Conservation (phyloP, 2,888 invertebrate genomes). For the Leucophenga maculata region DNA sequence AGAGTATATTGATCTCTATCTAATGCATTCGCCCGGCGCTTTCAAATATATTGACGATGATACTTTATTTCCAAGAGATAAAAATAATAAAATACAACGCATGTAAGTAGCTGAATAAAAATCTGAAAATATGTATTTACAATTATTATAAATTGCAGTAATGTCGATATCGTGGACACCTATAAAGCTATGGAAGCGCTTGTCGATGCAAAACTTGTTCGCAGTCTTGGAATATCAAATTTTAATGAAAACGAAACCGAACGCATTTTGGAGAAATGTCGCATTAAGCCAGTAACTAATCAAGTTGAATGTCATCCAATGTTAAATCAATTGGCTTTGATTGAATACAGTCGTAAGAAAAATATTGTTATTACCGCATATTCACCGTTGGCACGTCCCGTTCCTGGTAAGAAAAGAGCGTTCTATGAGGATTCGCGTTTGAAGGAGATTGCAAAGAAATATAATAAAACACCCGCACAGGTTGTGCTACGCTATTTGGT, state of each 20-base stretch:
- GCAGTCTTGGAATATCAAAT: conserved; percentile 88
- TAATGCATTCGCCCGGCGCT: conserved; percentile 87
- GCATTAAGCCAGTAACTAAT: conserved; percentile 78
- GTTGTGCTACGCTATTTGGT: conserved; percentile 79
- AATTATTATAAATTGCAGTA: conserved; percentile 65
- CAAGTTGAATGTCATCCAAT: conserved; percentile 77
- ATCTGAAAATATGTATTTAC: no score
- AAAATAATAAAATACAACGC: conserved; percentile 50
- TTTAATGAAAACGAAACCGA: conserved; percentile 85
- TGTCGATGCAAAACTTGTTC: conserved; percentile 78
- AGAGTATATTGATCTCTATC: conserved; percentile 83
- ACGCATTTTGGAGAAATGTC: conserved; percentile 77
- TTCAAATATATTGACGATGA: conserved; percentile 72
- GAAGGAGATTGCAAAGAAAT: conserved; percentile 74
- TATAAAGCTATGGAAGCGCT: conserved; percentile 85
- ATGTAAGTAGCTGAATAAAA: conserved; percentile 33
- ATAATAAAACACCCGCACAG: conserved; percentile 78
- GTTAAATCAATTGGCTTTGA: conserved; percentile 81
- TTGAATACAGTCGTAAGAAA: conserved; percentile 77
- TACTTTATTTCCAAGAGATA: conserved; percentile 49
- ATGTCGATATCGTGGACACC: conserved; percentile 83
- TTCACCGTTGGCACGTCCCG: conserved; percentile 80
- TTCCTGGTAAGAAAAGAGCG: no score
- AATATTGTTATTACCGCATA: conserved; percentile 80
- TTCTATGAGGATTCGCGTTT: conserved; percentile 74